phyloP scores from a whole-genome alignment of 1,140 invertebrate species.

The Carposina sasakii region DNA sequence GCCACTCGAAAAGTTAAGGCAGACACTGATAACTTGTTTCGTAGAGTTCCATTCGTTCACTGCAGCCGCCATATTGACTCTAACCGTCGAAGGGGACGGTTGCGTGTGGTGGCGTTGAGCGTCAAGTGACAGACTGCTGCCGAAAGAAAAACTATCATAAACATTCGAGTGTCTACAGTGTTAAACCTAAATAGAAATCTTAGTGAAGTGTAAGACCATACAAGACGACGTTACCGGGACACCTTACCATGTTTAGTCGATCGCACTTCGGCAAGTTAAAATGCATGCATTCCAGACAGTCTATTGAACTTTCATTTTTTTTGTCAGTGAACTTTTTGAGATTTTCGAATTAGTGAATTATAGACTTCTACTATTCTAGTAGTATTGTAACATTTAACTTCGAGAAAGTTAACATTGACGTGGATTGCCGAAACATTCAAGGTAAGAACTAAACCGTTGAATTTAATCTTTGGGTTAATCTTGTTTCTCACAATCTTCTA shows the following conservation, averaged over 20 bases:
- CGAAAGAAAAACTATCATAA: slow-evolving; percentile 48
- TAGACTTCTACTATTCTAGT: slow-evolving; percentile 25
- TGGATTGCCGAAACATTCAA: slow-evolving; percentile 60
- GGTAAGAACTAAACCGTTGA: slow-evolving; percentile 32
- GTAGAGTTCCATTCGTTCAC: slow-evolving; percentile 30
- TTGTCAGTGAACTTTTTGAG: slow-evolving; percentile 59
- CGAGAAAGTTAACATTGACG: slow-evolving; percentile 41
- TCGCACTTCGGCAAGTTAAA: slow-evolving; percentile 46
- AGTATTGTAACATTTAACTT: slow-evolving; percentile 20
- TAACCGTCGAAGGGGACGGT: slow-evolving; percentile 27
- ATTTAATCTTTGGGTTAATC: not conserved
- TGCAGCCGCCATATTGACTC: slow-evolving; percentile 55
- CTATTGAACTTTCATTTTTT: slow-evolving; percentile 64
- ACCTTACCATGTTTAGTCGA: slow-evolving; percentile 7
- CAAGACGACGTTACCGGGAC: not conserved
- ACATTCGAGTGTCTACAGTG: slow-evolving; percentile 24
- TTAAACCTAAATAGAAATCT: slow-evolving; percentile 22
- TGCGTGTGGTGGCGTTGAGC: slow-evolving; percentile 33
- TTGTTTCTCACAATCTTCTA: not conserved
- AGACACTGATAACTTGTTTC: no score
- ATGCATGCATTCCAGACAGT: slow-evolving; percentile 66
- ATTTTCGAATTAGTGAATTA: slow-evolving; percentile 36
- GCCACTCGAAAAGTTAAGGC: no score
- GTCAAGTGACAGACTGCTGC: slow-evolving; percentile 56
- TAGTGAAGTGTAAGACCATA: not conserved